Base-by-base conservation (phyloP, 2,888 invertebrate genomes). In the Cephus spinipes region DNA sequence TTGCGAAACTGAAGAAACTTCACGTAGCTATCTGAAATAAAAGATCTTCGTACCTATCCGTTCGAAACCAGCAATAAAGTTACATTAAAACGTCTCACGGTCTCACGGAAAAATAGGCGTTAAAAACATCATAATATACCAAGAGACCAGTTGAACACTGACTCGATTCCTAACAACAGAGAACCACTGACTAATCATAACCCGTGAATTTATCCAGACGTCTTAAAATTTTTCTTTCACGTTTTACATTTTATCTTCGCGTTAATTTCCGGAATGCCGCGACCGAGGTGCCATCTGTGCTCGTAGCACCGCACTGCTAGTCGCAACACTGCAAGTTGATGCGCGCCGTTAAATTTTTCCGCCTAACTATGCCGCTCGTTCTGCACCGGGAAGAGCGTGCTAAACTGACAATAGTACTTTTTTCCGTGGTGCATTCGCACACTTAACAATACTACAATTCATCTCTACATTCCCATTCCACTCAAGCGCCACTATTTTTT, bases 391-490 rank as follows among this genome's bases (percentile, higher is more conserved):
- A 35, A 77, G 79, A 81, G 78, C 77, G 83, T 84, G 85, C 84
- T 86, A 87, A 89, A 88, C 85, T 85, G 85, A 89, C 89, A 89
- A 89, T 89, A 83, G 85, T 82, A 80, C 85, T 85, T 85, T 87
- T 87, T 83, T 79, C 78, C 78, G 33, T 71, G 73, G 40, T 77
- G 80, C 83, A 83, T 81, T 35, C 79, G 80, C 77, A 82, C 83
- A 81, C 80, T 83, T 81, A 82, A 88, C 88, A 86, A 88, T 86
- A 83, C 85, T 81, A 84, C 85, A 82, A 86, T 84, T 78, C 84
- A 84, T 80, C 82, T 79, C 78, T 79, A 77, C 80, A 81, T 73
- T 69, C 75, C 69, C 69, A 6, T 30, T 69, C 31, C 78, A n/a
- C 74, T 35, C n/a, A 30, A 32, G 55, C 78, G n/a, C 33, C 78